phyloP scores from a whole-genome alignment of 2,797 vertebrate species.

The Melanotaenia nigrans region DNA sequence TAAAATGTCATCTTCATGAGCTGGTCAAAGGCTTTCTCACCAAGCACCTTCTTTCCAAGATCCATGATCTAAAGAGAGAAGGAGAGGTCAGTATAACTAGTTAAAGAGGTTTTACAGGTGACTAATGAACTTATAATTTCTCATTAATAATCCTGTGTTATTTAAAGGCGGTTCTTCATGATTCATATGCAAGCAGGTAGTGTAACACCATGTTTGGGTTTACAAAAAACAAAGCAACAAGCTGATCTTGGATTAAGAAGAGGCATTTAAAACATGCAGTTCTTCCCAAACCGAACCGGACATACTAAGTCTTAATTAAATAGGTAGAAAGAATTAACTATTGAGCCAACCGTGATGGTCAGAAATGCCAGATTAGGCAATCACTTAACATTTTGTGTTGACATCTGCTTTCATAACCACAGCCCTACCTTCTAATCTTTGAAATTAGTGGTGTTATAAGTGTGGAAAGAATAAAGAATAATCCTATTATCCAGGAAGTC shows the following conservation, averaged over 20 bases:
- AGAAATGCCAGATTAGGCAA: neutral
- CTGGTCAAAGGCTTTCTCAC: constrained; percentile 83
- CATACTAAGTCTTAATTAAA: neutral
- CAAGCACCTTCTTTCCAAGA: constrained; percentile 84
- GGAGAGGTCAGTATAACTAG: neutral
- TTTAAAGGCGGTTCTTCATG: too few species aligned
- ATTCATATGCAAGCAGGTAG: neutral
- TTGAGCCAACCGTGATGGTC: neutral
- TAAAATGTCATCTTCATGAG: constrained; percentile 96
- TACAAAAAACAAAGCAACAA: neutral
- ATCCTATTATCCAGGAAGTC: neutral
- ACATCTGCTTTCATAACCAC: neutral
- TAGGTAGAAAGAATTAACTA: neutral
- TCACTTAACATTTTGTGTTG: neutral
- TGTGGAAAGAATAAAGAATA: neutral
- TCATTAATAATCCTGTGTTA: neutral
- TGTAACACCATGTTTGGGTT: neutral
- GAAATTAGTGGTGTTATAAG: neutral
- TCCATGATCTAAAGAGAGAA: constrained; percentile 81
- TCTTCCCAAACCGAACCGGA: neutral
- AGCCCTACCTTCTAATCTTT: neutral
- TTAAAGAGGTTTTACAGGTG: too few species aligned
- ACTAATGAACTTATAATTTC: too few species aligned
- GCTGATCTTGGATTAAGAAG: neutral
- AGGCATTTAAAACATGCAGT: neutral